Evolutionary conservation across 2,888 invertebrate species (phyloP).

Genomic region (Petrolisthes manimaculis): DNA sequence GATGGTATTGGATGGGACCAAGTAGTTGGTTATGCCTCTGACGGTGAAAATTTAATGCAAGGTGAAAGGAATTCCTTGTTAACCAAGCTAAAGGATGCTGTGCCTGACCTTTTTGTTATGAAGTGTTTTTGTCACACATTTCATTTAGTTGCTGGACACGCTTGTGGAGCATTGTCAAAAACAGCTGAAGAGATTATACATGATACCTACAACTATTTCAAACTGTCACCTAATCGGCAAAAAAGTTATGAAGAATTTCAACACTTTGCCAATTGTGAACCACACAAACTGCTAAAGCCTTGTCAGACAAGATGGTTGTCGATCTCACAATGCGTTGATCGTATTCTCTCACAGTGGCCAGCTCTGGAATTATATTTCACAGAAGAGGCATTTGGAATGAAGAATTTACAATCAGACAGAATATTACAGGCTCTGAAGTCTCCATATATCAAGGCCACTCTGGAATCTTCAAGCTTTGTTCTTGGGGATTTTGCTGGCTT

Average conservation of each 20-base stretch:
- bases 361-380: constrained; percentile 24
- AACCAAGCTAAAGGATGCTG: constrained; percentile 11
- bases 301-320: constrained; percentile 38
- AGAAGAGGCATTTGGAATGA: constrained; percentile 17
- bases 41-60: no score
- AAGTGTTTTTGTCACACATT: not conserved
- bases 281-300: constrained; percentile 20
- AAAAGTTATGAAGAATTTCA: constrained; percentile 34
- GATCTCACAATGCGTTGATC: constrained; percentile 8
- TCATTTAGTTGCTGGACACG: no score
- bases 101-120: constrained; percentile 4
- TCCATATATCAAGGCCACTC: constrained; percentile 25
- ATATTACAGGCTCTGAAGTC: constrained; percentile 10
- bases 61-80: constrained; percentile 12
- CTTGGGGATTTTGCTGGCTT: constrained; percentile 23
- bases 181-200: constrained; percentile 20
- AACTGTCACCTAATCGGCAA: constrained; percentile 16
- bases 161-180: no score
- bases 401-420: constrained; percentile 6
- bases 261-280: constrained; percentile 25
- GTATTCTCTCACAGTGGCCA: constrained; percentile 26
- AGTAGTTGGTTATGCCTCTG: constrained; percentile 14
- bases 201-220: constrained; percentile 33
- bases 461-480: constrained; percentile 17
- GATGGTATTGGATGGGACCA: not conserved